phyloP scores from a whole-genome alignment of 2,888 invertebrate genomes.

The Tromatobia lineatoria region DNA sequence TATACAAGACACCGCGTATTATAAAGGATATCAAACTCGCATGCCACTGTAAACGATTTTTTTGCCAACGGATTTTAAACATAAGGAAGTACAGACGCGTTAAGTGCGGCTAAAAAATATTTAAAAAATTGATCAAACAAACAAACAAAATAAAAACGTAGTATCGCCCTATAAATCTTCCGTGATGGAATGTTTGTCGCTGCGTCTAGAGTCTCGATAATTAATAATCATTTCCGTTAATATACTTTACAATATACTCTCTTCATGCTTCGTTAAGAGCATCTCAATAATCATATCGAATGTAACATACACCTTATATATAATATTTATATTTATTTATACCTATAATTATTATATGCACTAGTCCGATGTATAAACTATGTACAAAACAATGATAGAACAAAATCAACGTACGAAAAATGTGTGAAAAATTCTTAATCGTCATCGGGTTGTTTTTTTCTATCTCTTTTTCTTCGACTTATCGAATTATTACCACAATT shows the following conservation, averaged over 20 bases:
- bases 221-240: conserved; percentile 70
- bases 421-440: conserved; percentile 10
- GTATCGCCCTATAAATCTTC: conserved; percentile 52
- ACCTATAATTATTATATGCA: conserved; percentile 70
- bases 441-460: conserved; percentile 34
- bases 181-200: conserved; percentile 77
- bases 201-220: conserved; percentile 70
- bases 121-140: neutral
- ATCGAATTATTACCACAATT: conserved; percentile 9
- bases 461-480: neutral
- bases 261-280: conserved; percentile 73
- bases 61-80: conserved; percentile 47
- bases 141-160: conserved; percentile 26
- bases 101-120: conserved; percentile 49
- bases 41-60: conserved; percentile 19
- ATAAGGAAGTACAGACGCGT: conserved; percentile 66
- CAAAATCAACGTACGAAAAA: conserved; percentile 67
- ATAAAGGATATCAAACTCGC: conserved; percentile 43
- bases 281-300: conserved; percentile 72
- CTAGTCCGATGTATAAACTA: conserved; percentile 77
- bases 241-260: conserved; percentile 73
- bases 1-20: conserved; percentile 41
- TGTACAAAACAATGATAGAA: conserved; percentile 81
- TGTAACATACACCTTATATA: conserved; percentile 67
- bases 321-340: conserved; percentile 62